Conservation (phyloP, 37 sponge, comb jelly and placozoan genomes). For the Chondrosia reniformis region DNA sequence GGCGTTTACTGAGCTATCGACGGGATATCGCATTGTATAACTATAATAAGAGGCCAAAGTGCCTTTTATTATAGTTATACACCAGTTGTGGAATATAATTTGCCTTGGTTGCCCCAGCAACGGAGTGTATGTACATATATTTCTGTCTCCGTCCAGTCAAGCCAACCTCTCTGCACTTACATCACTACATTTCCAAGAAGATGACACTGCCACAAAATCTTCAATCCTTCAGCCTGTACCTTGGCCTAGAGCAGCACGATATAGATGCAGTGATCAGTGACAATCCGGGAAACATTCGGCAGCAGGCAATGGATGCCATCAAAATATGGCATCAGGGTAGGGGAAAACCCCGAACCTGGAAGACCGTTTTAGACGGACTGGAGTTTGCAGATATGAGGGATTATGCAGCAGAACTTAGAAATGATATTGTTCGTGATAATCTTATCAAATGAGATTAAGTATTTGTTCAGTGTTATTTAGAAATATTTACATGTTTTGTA, state of each 20-base stretch:
- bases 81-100: too few species aligned
- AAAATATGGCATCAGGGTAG: not conserved
- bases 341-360: constrained; percentile 18
- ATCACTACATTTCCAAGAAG: constrained; percentile 10
- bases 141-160: not conserved
- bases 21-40: too few species aligned
- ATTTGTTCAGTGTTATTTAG: too few species aligned
- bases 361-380: not conserved
- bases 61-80: too few species aligned
- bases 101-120: too few species aligned
- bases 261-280: not conserved
- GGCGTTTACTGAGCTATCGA: too few species aligned
- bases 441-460: too few species aligned
- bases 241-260: not conserved
- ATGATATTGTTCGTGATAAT: too few species aligned
- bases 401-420: constrained; percentile 13
- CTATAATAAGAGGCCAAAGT: too few species aligned
- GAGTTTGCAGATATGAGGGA: not conserved
- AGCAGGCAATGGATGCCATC: not conserved
- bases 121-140: too few species aligned
- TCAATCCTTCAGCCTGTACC: not conserved
- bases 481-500: too few species aligned
- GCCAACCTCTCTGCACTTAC: not conserved
- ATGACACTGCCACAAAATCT: not conserved
- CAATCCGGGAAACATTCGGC: not conserved